Conservation (phyloP, 2,113 vertebrate genomes). For the Xenopus laevis region DNA sequence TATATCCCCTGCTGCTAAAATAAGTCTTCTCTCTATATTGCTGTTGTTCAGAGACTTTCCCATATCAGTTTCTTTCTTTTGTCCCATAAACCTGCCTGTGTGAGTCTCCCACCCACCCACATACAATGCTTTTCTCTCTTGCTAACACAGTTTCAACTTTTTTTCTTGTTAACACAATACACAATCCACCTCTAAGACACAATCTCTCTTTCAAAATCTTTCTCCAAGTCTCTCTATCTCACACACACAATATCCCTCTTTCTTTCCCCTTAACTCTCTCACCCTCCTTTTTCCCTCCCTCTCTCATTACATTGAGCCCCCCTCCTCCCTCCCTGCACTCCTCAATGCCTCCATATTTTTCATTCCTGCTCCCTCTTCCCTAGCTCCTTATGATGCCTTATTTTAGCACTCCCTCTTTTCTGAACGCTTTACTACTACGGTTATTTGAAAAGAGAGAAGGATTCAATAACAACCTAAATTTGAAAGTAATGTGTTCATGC, state of each 20-base stretch:
- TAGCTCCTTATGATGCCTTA: slow-evolving; percentile 16
- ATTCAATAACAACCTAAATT: slow-evolving; percentile 35
- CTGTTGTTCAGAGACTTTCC: not conserved
- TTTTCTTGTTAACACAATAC: not conserved
- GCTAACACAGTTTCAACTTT: not conserved
- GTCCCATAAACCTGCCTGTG: not conserved
- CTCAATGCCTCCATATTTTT: slow-evolving; percentile 25
- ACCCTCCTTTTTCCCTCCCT: not conserved
- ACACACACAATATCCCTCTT: not conserved
- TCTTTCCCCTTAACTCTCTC: not conserved
- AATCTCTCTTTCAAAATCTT: not conserved
- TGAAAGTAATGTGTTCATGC: slow-evolving; percentile 42
- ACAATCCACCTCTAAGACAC: not conserved
- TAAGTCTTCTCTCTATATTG: too few relatives aligned
- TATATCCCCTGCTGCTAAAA: not conserved
- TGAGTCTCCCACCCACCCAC: not conserved
- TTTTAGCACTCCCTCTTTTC: slow-evolving; percentile 6
- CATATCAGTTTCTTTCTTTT: not conserved
- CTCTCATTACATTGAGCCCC: not conserved
- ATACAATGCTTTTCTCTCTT: not conserved
- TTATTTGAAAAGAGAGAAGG: slow-evolving; percentile 12
- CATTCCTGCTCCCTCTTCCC: slow-evolving; percentile 31
- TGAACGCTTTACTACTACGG: slow-evolving; percentile 20
- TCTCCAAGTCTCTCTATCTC: not conserved
- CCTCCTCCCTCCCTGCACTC: slow-evolving; percentile 4